Evolutionary conservation across 2,888 invertebrate species (phyloP).

Genomic region (Rosalia funebris): DNA sequence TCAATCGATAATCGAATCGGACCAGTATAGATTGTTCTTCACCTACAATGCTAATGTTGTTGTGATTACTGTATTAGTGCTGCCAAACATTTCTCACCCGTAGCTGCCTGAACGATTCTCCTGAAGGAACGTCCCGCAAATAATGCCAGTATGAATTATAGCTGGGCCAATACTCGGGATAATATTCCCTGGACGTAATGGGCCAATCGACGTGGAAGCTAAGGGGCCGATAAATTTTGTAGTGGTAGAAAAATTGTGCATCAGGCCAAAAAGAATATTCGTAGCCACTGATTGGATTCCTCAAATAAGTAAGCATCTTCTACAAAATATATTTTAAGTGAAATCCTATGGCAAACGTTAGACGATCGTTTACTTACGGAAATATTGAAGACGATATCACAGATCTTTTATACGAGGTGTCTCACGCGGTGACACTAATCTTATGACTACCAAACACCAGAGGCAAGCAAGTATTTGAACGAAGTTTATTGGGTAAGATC

Average conservation of each 20-base stretch:
- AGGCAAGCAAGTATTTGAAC: conserved; percentile 29
- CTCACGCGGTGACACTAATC: conserved; percentile 20
- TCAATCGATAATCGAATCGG: conserved; percentile 31
- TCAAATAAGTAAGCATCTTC: conserved; percentile 50
- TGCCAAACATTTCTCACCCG: conserved; percentile 42
- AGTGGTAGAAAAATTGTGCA: conserved; percentile 51
- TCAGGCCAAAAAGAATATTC: conserved; percentile 53
- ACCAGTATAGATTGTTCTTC: conserved; percentile 43
- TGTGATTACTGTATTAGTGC: background rate
- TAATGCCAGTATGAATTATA: conserved; percentile 49
- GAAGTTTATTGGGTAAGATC: conserved; percentile 26
- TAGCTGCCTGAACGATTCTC: conserved; percentile 47
- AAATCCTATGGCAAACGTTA: background rate
- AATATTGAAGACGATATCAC: conserved; percentile 5
- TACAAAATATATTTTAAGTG: conserved; percentile 16
- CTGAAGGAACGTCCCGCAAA: conserved; percentile 46
- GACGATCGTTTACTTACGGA: conserved; percentile 1
- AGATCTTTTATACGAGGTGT: background rate
- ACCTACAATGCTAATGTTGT: conserved; percentile 42
- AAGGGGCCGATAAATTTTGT: conserved; percentile 50
- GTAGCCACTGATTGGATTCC: conserved; percentile 49
- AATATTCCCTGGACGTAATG: conserved; percentile 47
- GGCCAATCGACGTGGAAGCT: conserved; percentile 50
- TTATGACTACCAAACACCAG: conserved; percentile 9
- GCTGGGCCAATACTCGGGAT: conserved; percentile 50